Evolutionary conservation across 2,888 invertebrate genomes (phyloP).

Genomic region (Agapostemon virescens): DNA sequence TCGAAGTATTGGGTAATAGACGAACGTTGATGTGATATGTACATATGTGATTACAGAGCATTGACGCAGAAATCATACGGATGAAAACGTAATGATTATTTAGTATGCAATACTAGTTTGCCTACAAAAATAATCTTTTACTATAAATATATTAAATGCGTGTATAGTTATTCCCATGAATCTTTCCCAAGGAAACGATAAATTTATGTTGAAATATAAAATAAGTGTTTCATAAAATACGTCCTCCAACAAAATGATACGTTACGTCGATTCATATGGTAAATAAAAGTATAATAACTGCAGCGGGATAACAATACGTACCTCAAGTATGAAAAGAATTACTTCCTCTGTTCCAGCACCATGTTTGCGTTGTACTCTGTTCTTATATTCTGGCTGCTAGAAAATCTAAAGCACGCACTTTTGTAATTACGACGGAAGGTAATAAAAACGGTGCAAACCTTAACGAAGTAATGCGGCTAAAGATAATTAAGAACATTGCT

Average conservation of each 20-base stretch:
- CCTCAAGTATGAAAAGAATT: not conserved
- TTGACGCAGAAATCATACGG: not conserved
- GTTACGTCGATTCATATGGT: not conserved
- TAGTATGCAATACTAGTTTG: not conserved
- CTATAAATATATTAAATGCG: not conserved
- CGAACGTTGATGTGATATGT: not conserved
- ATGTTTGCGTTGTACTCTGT: not conserved
- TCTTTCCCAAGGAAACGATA: not conserved
- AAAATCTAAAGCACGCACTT: constrained; percentile 9
- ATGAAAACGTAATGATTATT: not conserved
- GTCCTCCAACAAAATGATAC: too few relatives aligned
- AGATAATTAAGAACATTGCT: not conserved
- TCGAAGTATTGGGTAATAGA: not conserved
- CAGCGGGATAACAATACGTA: not conserved
- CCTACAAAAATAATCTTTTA: not conserved
- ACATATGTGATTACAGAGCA: not conserved
- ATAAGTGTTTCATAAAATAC: not conserved
- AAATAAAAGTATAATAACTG: not conserved
- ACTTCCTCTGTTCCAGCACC: not conserved
- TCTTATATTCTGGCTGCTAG: not conserved
- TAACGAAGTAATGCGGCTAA: not conserved
- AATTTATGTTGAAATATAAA: not conserved
- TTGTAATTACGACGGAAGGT: constrained; percentile 6
- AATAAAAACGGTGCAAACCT: not conserved
- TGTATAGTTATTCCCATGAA: too few relatives aligned